A percentile compares a stretch with the other conserved stretches of the same genome.
These are phyloP conservation scores for Chionomys nivalis DNA, from an alignment of 2,113 vertebrate species.

Conservation along the genomic window DNA sequence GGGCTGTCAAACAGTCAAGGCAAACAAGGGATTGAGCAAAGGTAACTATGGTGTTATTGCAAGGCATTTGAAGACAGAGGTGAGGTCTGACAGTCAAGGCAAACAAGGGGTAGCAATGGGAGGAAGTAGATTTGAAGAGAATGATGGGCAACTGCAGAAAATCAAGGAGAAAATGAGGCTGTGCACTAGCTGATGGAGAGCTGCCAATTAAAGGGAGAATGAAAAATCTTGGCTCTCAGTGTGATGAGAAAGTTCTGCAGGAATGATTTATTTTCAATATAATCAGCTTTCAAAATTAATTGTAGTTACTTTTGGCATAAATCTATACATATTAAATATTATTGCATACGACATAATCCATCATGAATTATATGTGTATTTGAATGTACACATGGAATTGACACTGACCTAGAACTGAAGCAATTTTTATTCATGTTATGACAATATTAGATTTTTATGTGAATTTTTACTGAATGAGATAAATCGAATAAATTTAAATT, in stretches of 20 bases:
- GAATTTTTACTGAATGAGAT: conserved; percentile 37
- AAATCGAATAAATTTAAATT: conserved; percentile 55
- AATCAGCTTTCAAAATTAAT: conserved; percentile 30
- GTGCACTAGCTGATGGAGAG: neutral
- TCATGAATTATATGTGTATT: conserved; percentile 31
- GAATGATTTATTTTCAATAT: neutral
- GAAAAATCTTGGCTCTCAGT: neutral
- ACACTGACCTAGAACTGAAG: conserved; percentile 16
- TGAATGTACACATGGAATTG: conserved; percentile 34
- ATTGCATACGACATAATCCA: neutral
- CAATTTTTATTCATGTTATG: conserved; percentile 26
- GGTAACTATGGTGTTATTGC: neutral
- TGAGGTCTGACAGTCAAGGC: no score
- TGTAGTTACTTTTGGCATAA: conserved; percentile 14
- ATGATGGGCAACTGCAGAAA: neutral
- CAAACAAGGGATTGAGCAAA: neutral
- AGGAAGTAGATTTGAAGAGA: neutral
- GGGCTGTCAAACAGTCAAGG: neutral
- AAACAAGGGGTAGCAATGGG: neutral
- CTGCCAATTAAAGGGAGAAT: neutral
- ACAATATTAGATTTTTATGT: conserved; percentile 33
- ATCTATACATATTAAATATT: conserved; percentile 48
- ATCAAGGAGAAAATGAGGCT: neutral
- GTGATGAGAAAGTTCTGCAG: neutral
- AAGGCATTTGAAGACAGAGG: no score